Evolutionary conservation across 2,797 vertebrate species (phyloP).

Genomic region (Parauchenoglanis ngamensis): DNA sequence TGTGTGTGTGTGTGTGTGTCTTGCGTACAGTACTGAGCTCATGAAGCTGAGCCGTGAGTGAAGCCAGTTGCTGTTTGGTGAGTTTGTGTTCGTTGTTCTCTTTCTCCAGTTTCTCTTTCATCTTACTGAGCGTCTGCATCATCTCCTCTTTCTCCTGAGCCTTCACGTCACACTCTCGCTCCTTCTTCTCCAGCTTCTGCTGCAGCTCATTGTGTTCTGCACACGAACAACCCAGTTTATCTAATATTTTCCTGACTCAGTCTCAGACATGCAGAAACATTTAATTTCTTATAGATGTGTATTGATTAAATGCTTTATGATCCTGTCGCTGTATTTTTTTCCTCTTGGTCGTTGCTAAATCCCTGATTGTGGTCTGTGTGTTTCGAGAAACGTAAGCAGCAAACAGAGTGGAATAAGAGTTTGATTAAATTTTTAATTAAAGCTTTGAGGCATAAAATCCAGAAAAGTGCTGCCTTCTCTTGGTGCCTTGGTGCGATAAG

Average conservation of each 20-base stretch:
- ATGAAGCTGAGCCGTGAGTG: conserved; percentile 78
- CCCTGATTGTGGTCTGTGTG: background rate
- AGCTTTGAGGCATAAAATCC: background rate
- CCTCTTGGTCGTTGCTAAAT: background rate
- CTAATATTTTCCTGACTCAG: background rate
- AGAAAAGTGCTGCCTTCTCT: background rate
- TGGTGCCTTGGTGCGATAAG: background rate
- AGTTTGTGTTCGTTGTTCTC: conserved; percentile 82
- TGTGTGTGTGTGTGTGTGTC: background rate
- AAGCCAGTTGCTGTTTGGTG: conserved; percentile 82
- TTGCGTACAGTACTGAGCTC: conserved; percentile 80
- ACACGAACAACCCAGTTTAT: conserved; percentile 1
- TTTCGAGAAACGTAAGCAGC: background rate
- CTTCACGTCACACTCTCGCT: conserved; percentile 85
- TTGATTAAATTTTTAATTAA: background rate
- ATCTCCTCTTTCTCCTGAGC: conserved; percentile 88
- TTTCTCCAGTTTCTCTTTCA: conserved; percentile 89
- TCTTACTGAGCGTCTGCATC: conserved; percentile 88
- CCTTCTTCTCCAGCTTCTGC: conserved; percentile 87
- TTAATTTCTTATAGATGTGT: background rate
- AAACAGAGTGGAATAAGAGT: background rate
- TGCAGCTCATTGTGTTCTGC: conserved; percentile 86
- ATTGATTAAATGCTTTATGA: background rate
- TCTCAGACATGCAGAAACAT: background rate
- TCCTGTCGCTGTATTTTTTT: background rate